Percentiles rank a stretch among this genome's conserved stretches.
Conservation (phyloP, 2,113 vertebrate genomes). For the Apodemus speciosus region DNA sequence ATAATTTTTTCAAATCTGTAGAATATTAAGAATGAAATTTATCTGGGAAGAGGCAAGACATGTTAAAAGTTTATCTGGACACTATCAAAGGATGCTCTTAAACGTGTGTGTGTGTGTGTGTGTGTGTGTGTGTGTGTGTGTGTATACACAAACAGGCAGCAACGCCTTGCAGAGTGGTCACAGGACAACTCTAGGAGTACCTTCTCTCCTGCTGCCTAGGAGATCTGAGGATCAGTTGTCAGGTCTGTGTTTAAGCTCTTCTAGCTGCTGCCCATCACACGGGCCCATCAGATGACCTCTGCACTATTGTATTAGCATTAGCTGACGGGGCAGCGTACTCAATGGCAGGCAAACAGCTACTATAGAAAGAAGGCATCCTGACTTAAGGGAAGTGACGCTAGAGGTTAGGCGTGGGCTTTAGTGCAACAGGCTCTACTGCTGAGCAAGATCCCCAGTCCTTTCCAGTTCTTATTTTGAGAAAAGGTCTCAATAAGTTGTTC, state of each 20-base stretch:
- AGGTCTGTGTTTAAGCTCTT: background rate
- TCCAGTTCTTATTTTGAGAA: background rate
- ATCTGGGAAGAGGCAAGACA: background rate
- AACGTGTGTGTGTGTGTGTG: background rate
- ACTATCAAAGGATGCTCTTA: background rate
- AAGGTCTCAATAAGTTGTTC: background rate
- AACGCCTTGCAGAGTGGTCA: background rate
- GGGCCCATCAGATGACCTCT: background rate
- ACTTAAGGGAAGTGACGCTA: constrained; percentile 2
- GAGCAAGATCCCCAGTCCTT: background rate
- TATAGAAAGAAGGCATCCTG: background rate
- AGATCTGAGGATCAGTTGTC: background rate
- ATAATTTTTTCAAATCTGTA: constrained; percentile 8
- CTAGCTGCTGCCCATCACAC: no score
- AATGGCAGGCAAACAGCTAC: background rate
- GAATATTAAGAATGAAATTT: constrained; percentile 27
- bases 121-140: background rate
- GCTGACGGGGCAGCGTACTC: background rate
- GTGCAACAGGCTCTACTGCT: background rate
- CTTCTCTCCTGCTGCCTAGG: background rate
- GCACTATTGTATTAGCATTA: background rate
- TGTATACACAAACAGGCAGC: background rate
- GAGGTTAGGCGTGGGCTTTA: background rate
- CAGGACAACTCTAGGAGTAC: background rate
- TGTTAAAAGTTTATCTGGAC: background rate